Evolutionary conservation across 2,113 vertebrate genomes (phyloP), one percentile per base, ranked within the genome.

Genomic region (Trichechus manatus): DNA sequence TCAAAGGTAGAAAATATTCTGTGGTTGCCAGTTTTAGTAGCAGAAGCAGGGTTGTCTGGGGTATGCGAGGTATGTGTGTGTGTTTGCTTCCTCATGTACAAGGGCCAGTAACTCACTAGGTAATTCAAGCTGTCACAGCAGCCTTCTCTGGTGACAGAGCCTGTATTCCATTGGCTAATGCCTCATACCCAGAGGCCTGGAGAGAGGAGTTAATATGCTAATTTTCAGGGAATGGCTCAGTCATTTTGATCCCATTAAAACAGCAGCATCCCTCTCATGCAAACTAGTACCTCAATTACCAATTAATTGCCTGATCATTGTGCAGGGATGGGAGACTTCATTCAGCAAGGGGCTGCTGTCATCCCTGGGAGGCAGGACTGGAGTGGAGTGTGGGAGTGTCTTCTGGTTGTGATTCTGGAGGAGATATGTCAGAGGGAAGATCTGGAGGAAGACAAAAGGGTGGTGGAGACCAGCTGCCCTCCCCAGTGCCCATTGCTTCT

Each of bases 141-240:
- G 25, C 70, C 88, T 96, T 85, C 53, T 77, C 68, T 94, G 85
- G 42, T 86, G 79, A 93, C 87, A 95, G 74, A 93, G 47, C 33
- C 39, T 74, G 5, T 87, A 64, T 97, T 79, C 80, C 29, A 63
- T 77, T 97, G 92, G 68, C 90, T 93, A 66, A 92, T 29, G 29
- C 50, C 83, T 95, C 80, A 86, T 7, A 89, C 70, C 63, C 89
- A 93, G 74, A 90, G 63, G 36, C 83, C 80, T 44, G 33, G 93
- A 97, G 93, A 86, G 83, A 97, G 66, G 87, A 94, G 89, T 95
- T 97, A 93, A 93, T 93, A 96, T 96, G 89, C 92, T 95, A 74
- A 77, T 95, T 96, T 89, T 93, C 74, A 95, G 89, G 68, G 83
- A 31, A 31, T 0, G n/a, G 39, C 88, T 97, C 63, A 91, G 91